phyloP scores from a whole-genome alignment of 64 coral and sea anemone species.

The Stichodactyla helianthus region DNA sequence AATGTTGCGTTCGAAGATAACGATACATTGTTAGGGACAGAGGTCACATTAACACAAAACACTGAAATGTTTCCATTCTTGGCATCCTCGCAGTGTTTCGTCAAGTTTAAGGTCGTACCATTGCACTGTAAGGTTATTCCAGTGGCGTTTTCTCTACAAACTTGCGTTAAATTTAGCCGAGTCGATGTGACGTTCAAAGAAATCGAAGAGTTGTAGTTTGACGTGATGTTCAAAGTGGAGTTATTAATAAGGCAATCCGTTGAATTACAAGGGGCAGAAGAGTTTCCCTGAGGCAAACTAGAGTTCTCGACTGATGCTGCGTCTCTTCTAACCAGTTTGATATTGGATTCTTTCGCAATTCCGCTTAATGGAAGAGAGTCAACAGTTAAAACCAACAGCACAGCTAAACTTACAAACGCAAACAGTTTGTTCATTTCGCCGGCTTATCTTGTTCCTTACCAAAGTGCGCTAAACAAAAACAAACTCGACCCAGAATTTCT shows the following conservation, averaged over 20 bases:
- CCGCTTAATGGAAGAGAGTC: not conserved
- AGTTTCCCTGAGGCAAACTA: constrained; percentile 6
- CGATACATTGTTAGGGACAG: not conserved
- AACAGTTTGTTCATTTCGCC: constrained; percentile 19
- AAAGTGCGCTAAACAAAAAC: not conserved
- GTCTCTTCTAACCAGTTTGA: constrained; percentile 7
- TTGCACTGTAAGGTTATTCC: constrained; percentile 5
- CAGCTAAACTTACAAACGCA: not conserved
- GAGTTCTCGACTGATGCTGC: not conserved
- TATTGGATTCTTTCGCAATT: not conserved
- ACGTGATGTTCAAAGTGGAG: constrained; percentile 12
- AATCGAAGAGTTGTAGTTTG: not conserved
- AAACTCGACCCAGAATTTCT: not conserved
- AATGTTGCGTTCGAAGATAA: not conserved
- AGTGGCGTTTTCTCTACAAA: constrained; percentile 32
- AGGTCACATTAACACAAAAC: constrained; percentile 31
- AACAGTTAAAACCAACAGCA: not conserved
- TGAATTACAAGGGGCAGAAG: constrained; percentile 28
- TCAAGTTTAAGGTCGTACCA: constrained; percentile 44
- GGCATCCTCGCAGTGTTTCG: constrained; percentile 21
- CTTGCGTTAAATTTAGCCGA: constrained; percentile 29
- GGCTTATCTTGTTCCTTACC: not conserved
- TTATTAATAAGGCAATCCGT: constrained; percentile 20
- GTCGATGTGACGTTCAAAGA: constrained; percentile 23
- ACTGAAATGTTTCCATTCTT: constrained; percentile 15